Evolutionary conservation across 2,797 vertebrate genomes (phyloP), one percentile per base, ranked within the genome.

Genomic region (Spinus olivaceus): DNA sequence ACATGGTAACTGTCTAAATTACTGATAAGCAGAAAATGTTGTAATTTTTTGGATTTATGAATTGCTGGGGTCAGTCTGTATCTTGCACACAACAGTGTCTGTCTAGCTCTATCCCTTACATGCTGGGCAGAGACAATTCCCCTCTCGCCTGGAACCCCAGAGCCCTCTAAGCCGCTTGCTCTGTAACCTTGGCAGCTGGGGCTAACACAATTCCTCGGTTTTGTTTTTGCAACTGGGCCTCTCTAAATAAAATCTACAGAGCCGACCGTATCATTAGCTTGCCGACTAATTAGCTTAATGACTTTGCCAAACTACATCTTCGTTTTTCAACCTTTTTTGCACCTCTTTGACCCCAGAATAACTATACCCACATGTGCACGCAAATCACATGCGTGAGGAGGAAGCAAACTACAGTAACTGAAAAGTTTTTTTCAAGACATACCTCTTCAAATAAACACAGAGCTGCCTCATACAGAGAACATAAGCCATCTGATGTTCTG

Each of bases 401-500:
- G 57, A 91, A 88, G 16, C 16, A 94, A 94, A 49, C 25, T 12
- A 67, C 65, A 61, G 44, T 33, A 85, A 47, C 37, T 67, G 44
- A 5, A 6, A 35, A 42, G 30, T 3, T 5, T 5, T 5, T 49
- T 44, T 54, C 80, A 82, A 74, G 53, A 96, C 96, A 69, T 97
- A 99, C 99, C 97, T 99, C 99, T 96, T 99, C 99, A 96, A 99
- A 99, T 12, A 99, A 98, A 97, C 99, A 99, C 57, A 99, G 97
- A 8, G 99, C 98, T 61, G 99, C 99, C 92, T 99, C 99, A 7
- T 99, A 99, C 35, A 99, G 94, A 2, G 99, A 99, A 86, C 99
- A 99, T 14, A 99, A 97, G 50, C 99, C 99, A 42, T 99, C 99
- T 8, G 98, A 96, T 0, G 98, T 99, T 77, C 99, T 98, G 4